phyloP scores from a whole-genome alignment of 2,888 invertebrate species.

The Sepiola atlantica region DNA sequence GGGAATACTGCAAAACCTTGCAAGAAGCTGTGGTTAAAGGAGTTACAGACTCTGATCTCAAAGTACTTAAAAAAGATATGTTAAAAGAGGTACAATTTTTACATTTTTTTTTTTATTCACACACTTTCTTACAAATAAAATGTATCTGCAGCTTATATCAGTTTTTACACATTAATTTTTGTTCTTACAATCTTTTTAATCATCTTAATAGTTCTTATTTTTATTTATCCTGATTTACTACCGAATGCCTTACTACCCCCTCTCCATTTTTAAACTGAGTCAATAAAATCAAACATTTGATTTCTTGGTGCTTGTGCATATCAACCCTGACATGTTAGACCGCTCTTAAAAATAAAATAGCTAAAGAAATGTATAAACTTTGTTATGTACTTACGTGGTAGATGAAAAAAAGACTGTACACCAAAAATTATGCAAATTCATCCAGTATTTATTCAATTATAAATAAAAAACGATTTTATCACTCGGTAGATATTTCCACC shows the following conservation, averaged over 20 bases:
- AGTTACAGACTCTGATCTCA: constrained; percentile 80
- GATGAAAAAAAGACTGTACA: too few relatives aligned
- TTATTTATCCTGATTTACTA: background rate
- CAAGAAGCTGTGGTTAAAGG: constrained; percentile 80
- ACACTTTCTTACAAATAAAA: background rate
- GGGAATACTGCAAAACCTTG: constrained; percentile 86
- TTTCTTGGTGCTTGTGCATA: too few relatives aligned
- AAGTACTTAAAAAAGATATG: constrained; percentile 81
- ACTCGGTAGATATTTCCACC: too few relatives aligned
- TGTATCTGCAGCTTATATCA: background rate
- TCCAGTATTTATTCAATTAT: too few relatives aligned
- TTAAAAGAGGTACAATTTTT: constrained; percentile 78
- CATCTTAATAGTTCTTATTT: background rate
- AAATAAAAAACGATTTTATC: too few relatives aligned
- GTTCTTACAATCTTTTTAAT: background rate
- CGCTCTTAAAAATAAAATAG: too few relatives aligned
- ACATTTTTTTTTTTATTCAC: background rate
- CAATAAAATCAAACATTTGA: background rate
- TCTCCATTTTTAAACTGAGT: background rate
- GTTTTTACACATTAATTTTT: background rate
- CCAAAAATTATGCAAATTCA: too few relatives aligned
- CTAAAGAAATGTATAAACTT: too few relatives aligned
- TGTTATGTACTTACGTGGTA: too few relatives aligned
- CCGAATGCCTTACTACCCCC: too few relatives aligned
- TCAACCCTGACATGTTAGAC: too few relatives aligned